Evolutionary conservation across 1,140 invertebrate species (phyloP).

Genomic region (Drosophila rufa): DNA sequence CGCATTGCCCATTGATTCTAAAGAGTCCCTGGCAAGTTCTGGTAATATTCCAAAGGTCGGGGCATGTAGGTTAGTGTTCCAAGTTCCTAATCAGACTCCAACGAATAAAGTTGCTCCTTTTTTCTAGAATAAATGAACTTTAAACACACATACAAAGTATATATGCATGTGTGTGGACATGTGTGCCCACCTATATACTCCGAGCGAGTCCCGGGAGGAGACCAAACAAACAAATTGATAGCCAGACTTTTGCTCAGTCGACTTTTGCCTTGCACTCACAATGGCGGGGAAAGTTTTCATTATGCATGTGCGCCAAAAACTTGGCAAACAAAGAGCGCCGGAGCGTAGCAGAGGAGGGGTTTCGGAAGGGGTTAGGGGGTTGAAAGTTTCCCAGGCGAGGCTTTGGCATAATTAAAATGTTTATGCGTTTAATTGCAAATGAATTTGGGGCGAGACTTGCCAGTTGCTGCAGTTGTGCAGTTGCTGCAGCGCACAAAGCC

Average conservation of each 20-base stretch:
- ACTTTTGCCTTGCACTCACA: constrained; percentile 54
- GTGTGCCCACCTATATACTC: constrained; percentile 12
- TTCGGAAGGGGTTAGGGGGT: background rate
- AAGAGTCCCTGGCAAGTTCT: too few species aligned
- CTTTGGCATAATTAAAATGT: constrained; percentile 60
- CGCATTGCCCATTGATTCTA: too few species aligned
- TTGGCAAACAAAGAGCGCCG: constrained; percentile 47
- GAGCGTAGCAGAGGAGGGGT: background rate
- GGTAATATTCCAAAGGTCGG: background rate
- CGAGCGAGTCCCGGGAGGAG: background rate
- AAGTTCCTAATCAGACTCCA: constrained; percentile 2
- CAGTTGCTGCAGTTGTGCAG: constrained; percentile 3
- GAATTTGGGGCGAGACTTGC: constrained; percentile 46
- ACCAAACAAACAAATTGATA: constrained; percentile 53
- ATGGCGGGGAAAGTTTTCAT: constrained; percentile 57
- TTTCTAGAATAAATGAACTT: background rate
- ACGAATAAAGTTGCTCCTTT: background rate
- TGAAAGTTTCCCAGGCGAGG: constrained; percentile 35
- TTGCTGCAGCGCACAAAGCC: background rate
- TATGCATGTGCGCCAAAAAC: constrained; percentile 60
- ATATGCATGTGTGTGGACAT: background rate
- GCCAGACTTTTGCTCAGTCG: constrained; percentile 49
- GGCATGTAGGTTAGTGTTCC: background rate
- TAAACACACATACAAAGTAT: background rate
- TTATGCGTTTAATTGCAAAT: constrained; percentile 63